Evolutionary conservation across 2,113 vertebrate genomes (phyloP).

Genomic region (Platysternon megacephalum): DNA sequence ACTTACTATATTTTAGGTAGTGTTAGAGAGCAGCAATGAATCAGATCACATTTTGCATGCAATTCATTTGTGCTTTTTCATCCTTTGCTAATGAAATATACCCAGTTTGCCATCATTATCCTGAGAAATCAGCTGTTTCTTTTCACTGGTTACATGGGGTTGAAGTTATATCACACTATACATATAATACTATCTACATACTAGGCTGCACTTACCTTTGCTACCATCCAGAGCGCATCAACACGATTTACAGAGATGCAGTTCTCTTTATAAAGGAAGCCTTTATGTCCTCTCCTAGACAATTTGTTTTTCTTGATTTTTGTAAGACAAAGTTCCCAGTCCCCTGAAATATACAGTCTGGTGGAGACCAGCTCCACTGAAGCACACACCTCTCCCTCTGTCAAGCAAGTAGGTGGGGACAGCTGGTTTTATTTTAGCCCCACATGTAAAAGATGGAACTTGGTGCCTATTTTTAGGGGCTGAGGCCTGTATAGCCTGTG

Average conservation of each 20-base stretch:
- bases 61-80: background rate
- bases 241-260: background rate
- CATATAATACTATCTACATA: background rate
- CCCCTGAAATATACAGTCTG: constrained; percentile 73
- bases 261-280: background rate
- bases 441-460: constrained; percentile 71
- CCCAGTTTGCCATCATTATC: background rate
- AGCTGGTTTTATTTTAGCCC: constrained; percentile 90
- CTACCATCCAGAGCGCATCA: background rate
- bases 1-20: background rate
- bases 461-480: constrained; percentile 83
- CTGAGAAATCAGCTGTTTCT: background rate
- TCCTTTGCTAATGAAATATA: background rate
- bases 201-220: constrained; percentile 32
- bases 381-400: constrained; percentile 75
- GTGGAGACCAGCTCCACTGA: constrained; percentile 90
- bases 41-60: background rate
- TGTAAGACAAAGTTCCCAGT: constrained; percentile 79
- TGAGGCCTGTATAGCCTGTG: constrained; percentile 80
- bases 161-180: background rate
- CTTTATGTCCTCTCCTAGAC: constrained; percentile 70
- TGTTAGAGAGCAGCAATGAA: background rate
- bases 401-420: constrained; percentile 75
- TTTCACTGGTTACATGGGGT: background rate
- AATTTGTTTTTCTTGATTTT: constrained; percentile 60